These are phyloP conservation scores for Andrena bucephala DNA, from an alignment of 2,888 invertebrate genomes.

Conservation along the genomic window DNA sequence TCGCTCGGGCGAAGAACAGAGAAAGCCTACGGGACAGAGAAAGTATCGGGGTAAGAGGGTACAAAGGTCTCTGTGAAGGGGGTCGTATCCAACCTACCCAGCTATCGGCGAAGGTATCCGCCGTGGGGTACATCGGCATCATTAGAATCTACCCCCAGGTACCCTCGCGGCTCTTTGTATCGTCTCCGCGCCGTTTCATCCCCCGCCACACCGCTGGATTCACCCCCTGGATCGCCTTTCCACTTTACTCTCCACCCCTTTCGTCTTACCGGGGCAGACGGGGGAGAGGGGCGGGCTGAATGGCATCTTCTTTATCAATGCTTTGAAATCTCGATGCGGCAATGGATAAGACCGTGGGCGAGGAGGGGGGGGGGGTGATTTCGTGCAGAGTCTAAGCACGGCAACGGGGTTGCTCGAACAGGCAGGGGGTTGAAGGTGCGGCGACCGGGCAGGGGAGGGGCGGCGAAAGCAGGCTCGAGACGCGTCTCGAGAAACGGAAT, in stretches of 20 bases:
- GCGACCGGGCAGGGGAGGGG: conserved; percentile 7
- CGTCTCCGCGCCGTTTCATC: conserved; percentile 39
- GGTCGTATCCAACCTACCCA: conserved; percentile 54
- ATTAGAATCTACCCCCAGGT: conserved; percentile 79
- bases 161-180: conserved; percentile 64
- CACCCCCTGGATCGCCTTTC: conserved; percentile 53
- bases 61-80: conserved; percentile 38
- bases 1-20: neutral
- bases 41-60: conserved; percentile 40
- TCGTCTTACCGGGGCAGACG: neutral
- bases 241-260: conserved; percentile 15
- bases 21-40: conserved; percentile 6
- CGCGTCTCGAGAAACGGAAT: conserved; percentile 64
- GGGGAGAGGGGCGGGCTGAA: conserved; percentile 28
- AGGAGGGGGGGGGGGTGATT: conserved; percentile 20
- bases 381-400: conserved; percentile 26
- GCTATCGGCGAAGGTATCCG: conserved; percentile 78
- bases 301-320: conserved; percentile 73
- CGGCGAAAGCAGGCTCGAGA: conserved; percentile 30
- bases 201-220: neutral
- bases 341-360: conserved; percentile 43
- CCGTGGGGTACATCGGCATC: conserved; percentile 79
- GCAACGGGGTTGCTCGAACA: neutral
- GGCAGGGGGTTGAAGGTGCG: neutral
- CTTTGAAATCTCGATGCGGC: conserved; percentile 71